phyloP scores from a whole-genome alignment of 2,888 invertebrate species.

The Eupsilia transversa region DNA sequence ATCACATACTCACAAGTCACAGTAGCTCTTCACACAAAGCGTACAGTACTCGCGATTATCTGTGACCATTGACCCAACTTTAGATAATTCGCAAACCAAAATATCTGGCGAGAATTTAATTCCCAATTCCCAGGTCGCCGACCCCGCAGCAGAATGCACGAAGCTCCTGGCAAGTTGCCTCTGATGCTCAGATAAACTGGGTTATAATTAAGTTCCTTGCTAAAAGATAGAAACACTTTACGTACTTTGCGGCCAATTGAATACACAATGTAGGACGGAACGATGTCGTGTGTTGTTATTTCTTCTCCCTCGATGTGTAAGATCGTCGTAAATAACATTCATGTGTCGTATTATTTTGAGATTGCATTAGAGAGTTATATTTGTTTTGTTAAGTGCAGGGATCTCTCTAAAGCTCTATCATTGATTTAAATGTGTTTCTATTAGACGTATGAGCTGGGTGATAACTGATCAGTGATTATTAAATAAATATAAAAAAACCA shows the following conservation, averaged over 20 bases:
- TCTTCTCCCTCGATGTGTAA: slow-evolving; percentile 33
- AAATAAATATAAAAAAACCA: not conserved
- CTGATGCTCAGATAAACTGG: slow-evolving; percentile 67
- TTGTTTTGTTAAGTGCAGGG: slow-evolving; percentile 47
- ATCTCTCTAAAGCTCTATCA: slow-evolving; percentile 35
- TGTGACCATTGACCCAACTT: slow-evolving; percentile 63
- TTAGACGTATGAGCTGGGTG: not conserved
- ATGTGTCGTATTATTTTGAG: slow-evolving; percentile 56
- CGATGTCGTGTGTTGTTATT: slow-evolving; percentile 27
- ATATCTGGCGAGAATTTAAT: slow-evolving; percentile 66
- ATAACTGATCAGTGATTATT: not conserved
- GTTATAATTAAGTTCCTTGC: slow-evolving; percentile 70
- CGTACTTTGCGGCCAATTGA: slow-evolving; percentile 58
- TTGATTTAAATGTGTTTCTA: slow-evolving; percentile 10
- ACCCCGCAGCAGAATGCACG: slow-evolving; percentile 70
- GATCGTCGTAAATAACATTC: slow-evolving; percentile 48
- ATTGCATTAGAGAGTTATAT: slow-evolving; percentile 54
- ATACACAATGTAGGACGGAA: slow-evolving; percentile 42
- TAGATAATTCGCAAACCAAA: slow-evolving; percentile 65
- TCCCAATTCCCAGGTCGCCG: slow-evolving; percentile 67
- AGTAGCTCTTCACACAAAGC: slow-evolving; percentile 30
- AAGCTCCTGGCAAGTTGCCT: slow-evolving; percentile 74
- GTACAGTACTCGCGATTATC: slow-evolving; percentile 39
- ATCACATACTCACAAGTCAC: slow-evolving; percentile 2
- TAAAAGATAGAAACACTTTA: slow-evolving; percentile 64